A percentile compares a stretch with the other conserved stretches of the same genome.
Conservation (phyloP, 2,113 vertebrate species). For the Cyprinodon brontotheroides region DNA sequence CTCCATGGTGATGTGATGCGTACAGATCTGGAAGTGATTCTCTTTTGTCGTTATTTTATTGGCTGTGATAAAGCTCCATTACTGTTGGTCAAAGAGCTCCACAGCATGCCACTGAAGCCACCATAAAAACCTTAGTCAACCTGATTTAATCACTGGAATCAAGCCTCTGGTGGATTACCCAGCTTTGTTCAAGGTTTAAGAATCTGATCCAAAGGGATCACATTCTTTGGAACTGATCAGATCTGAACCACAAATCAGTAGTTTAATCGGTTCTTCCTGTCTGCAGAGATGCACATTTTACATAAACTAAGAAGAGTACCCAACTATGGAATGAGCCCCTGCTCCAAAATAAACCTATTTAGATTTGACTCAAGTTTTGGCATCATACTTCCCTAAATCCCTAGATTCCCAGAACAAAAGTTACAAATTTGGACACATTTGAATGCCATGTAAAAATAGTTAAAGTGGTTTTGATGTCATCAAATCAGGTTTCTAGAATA, state of each 20-base stretch:
- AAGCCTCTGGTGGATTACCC: neutral
- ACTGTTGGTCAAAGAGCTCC: no score
- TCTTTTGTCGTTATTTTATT: no score
- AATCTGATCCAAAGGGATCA: neutral
- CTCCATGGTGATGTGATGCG: no score
- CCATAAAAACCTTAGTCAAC: no score
- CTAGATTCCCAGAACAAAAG: no score
- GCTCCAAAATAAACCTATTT: neutral
- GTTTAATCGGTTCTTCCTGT: neutral
- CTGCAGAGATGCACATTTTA: neutral
- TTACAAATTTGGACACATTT: neutral
- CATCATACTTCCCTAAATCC: neutral
- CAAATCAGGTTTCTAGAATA: neutral
- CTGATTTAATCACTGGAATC: no score
- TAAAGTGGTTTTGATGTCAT: no score
- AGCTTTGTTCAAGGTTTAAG: neutral
- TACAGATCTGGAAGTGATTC: no score
- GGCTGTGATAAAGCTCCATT: no score
- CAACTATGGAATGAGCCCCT: neutral
- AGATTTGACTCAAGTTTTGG: neutral
- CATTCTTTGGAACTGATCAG: no score
- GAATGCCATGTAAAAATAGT: neutral
- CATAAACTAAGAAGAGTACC: neutral
- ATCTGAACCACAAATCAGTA: no score
- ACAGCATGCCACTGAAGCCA: no score